Evolutionary conservation across 2,888 invertebrate genomes (phyloP).

Genomic region (Drosophila demipolita): DNA sequence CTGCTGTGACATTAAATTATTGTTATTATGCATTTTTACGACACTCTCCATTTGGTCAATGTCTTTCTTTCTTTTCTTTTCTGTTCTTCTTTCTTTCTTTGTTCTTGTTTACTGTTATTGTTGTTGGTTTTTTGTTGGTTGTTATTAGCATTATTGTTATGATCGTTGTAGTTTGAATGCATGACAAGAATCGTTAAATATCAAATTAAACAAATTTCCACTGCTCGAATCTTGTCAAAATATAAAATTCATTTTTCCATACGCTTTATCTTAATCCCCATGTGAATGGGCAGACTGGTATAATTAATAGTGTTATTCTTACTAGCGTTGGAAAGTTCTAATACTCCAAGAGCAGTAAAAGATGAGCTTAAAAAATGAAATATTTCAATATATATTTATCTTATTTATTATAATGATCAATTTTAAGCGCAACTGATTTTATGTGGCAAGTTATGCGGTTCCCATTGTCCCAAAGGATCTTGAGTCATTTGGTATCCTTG

Average conservation of each 20-base stretch:
- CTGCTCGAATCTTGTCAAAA: background rate
- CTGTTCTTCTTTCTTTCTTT: background rate
- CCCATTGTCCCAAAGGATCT: background rate
- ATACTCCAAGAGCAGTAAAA: background rate
- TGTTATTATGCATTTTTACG: slow-evolving; percentile 83
- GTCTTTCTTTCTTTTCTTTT: slow-evolving; percentile 23
- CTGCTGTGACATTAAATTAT: slow-evolving; percentile 85
- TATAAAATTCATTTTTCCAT: background rate
- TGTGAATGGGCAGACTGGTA: no score
- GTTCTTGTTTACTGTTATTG: slow-evolving; percentile 17
- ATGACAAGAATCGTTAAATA: slow-evolving; percentile 32
- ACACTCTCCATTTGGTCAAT: slow-evolving; percentile 70
- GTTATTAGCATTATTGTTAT: slow-evolving; percentile 30
- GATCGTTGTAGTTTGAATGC: slow-evolving; percentile 19
- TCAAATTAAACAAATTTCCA: slow-evolving; percentile 1
- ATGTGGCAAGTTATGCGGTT: background rate
- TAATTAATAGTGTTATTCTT: background rate
- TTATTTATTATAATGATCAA: background rate
- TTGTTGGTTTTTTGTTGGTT: slow-evolving; percentile 15
- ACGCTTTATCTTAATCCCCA: background rate
- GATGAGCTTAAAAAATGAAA: background rate
- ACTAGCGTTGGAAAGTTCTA: background rate
- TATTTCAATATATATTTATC: background rate
- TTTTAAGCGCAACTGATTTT: background rate
- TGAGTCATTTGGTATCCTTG: background rate